Evolutionary conservation across 2,797 vertebrate genomes (phyloP).

Genomic region (Falco novaeseelandiae): DNA sequence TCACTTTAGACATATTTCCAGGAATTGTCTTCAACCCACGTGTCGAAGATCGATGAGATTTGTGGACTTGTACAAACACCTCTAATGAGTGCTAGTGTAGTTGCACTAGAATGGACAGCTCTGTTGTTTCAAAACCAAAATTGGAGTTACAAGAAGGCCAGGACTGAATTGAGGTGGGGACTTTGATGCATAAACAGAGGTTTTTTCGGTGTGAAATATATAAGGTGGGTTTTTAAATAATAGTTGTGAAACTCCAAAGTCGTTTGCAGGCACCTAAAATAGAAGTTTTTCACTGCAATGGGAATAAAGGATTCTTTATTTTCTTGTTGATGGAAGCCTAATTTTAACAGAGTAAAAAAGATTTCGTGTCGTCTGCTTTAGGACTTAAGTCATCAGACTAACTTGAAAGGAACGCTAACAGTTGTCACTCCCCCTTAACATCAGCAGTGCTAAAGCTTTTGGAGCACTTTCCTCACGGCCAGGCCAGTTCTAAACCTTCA

Average conservation of each 20-base stretch:
- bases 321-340: neutral
- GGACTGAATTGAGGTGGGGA: neutral
- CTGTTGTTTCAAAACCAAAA: neutral
- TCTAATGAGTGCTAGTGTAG: neutral
- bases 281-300: neutral
- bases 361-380: neutral
- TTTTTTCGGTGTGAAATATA: neutral
- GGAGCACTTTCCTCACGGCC: neutral
- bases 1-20: neutral
- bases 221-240: neutral
- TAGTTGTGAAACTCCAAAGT: neutral
- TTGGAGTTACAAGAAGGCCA: rapidly evolving
- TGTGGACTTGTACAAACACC: neutral
- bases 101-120: neutral
- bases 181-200: neutral
- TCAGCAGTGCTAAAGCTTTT: neutral
- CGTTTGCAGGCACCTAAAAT: neutral
- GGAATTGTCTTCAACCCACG: neutral
- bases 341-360: neutral
- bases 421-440: slow-evolving; percentile 19
- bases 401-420: neutral
- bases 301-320: neutral
- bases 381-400: neutral
- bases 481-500: neutral
- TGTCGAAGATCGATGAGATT: neutral